phyloP scores from a whole-genome alignment of 2,797 vertebrate genomes.

The Morus bassanus region DNA sequence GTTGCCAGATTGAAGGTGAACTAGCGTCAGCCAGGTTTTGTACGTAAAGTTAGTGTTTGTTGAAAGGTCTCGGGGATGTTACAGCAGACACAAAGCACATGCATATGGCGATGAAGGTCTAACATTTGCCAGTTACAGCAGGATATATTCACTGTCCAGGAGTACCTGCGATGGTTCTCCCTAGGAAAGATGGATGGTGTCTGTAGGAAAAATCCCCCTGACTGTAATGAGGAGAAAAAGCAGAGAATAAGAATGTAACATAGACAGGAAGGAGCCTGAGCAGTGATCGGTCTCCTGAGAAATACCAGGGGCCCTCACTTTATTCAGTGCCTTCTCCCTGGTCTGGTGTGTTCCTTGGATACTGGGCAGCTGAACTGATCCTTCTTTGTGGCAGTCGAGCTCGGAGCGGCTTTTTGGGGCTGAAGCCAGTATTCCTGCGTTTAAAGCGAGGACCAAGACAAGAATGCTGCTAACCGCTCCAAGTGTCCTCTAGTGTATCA shows the following conservation, averaged over 20 bases:
- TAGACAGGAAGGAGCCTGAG: background rate
- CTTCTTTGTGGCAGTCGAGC: background rate
- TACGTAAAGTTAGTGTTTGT: background rate
- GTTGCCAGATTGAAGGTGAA: slow-evolving; percentile 4
- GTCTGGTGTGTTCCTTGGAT: background rate
- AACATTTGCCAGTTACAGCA: background rate
- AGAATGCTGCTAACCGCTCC: background rate
- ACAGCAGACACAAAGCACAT: background rate
- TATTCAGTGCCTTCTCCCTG: background rate
- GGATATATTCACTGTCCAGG: background rate
- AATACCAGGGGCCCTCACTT: background rate
- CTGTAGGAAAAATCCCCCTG: background rate
- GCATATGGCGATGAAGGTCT: background rate
- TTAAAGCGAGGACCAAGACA: background rate
- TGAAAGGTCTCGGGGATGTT: background rate
- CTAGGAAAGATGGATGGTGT: background rate
- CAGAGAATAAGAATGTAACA: background rate
- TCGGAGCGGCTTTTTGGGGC: background rate
- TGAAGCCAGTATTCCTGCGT: background rate
- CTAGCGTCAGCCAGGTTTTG: background rate
- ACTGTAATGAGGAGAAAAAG: background rate
- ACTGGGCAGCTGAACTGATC: background rate
- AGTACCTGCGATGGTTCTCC: background rate
- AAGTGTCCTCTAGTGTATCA: background rate
- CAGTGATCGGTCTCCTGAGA: background rate